Conservation (phyloP, 2,113 vertebrate species). For the Boulengeromyrus knoepffleri region DNA sequence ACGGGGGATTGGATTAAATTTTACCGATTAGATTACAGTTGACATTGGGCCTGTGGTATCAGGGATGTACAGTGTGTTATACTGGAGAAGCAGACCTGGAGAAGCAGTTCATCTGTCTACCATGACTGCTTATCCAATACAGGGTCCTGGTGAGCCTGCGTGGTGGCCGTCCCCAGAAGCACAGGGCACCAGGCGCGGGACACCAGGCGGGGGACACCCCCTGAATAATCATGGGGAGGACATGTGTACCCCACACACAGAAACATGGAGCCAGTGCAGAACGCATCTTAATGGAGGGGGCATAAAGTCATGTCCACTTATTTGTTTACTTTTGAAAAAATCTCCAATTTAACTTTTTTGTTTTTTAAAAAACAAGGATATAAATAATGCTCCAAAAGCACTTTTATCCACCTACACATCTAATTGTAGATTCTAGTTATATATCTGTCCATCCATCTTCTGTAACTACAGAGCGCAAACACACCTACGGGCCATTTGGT, state of each 20-base stretch:
- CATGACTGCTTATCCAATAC: background rate
- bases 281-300: background rate
- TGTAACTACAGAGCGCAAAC: background rate
- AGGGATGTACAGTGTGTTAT: background rate
- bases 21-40: background rate
- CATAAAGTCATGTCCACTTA: background rate
- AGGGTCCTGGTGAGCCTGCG: background rate
- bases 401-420: background rate
- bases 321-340: background rate
- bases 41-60: background rate
- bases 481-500: background rate
- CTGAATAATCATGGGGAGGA: background rate
- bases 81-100: background rate
- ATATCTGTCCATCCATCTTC: background rate
- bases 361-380: background rate
- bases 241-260: background rate
- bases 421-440: background rate
- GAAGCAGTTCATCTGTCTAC: background rate
- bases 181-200: background rate
- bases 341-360: background rate
- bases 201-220: background rate
- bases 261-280: background rate
- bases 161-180: background rate
- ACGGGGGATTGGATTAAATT: background rate
- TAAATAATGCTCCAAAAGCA: background rate